phyloP scores from a whole-genome alignment of 1,140 invertebrate species.

The Semibalanus balanoides region DNA sequence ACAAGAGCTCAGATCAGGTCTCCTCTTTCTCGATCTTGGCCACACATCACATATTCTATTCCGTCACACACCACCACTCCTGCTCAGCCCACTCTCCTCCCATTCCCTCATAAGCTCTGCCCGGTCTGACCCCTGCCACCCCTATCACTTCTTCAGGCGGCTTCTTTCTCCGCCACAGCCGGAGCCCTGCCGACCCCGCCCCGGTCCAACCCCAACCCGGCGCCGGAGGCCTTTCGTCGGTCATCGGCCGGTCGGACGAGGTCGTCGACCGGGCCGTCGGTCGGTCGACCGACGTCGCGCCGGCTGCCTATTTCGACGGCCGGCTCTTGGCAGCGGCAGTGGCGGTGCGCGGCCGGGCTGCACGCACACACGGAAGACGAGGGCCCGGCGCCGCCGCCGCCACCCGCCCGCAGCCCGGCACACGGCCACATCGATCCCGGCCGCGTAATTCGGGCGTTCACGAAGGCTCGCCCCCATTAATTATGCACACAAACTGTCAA shows the following conservation, averaged over 20 bases:
- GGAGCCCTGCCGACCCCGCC: no score
- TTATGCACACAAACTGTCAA: not conserved
- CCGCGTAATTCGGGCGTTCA: not conserved
- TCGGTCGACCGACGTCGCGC: not conserved
- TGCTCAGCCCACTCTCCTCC: no score
- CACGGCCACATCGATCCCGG: not conserved
- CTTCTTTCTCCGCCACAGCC: no score
- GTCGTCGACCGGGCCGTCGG: not conserved
- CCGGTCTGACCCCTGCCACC: no score
- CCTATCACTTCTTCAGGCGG: not conserved
- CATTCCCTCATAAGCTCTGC: not conserved
- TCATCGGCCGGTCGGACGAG: not conserved
- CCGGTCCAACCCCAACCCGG: not conserved
- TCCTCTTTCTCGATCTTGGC: no score
- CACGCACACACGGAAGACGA: not conserved
- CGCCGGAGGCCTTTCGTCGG: not conserved
- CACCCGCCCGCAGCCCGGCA: no score
- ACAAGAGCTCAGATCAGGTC: no score
- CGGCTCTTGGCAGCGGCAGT: not conserved
- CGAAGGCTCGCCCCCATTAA: not conserved
- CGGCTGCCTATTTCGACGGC: constrained; percentile 1
- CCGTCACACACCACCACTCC: no score
- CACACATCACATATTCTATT: not conserved
- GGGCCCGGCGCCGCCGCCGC: no score
- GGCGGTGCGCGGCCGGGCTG: no score